A percentile compares a stretch with the other conserved stretches of the same genome.
Conservation (phyloP, 2,113 vertebrate genomes). For the Cygnus atratus region DNA sequence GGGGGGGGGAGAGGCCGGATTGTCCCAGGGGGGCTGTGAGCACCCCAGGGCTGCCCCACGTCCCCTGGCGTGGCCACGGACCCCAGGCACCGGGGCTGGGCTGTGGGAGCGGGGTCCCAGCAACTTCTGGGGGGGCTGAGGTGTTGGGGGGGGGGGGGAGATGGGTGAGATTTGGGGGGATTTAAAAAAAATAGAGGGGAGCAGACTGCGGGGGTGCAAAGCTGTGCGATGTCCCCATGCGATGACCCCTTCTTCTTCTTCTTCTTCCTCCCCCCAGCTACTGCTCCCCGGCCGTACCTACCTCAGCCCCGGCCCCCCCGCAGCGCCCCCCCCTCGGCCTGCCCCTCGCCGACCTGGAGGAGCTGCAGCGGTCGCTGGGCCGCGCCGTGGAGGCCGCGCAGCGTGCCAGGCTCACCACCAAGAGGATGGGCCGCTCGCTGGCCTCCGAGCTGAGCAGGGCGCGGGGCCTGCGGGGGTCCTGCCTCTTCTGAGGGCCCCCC, state of each 20-base stretch:
- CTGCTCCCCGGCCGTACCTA: constrained; percentile 66
- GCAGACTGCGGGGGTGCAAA: neutral
- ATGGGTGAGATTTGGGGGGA: neutral
- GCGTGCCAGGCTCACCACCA: constrained; percentile 72
- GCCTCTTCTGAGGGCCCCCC: constrained; percentile 74
- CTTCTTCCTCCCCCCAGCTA: constrained; percentile 69
- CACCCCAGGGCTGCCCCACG: neutral
- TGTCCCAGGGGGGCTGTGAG: neutral
- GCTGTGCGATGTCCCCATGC: too few relatives aligned
- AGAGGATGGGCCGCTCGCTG: constrained; percentile 78
- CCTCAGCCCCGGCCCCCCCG: constrained; percentile 37
- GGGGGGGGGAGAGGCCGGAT: fast-evolving
- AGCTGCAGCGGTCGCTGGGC: constrained; percentile 75
- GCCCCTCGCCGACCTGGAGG: constrained; percentile 33
- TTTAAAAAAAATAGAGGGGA: neutral
- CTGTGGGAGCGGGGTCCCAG: neutral
- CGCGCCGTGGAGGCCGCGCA: constrained; percentile 76
- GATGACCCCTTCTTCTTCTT: neutral
- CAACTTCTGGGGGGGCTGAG: neutral
- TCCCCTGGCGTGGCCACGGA: fast-evolving
- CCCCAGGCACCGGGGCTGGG: fast-evolving
- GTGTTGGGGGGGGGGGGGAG: neutral
- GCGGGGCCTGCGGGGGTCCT: constrained; percentile 68
- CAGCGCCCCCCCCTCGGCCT: neutral
- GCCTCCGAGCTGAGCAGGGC: constrained; percentile 72